Evolutionary conservation across 2,888 invertebrate species (phyloP), one percentile per base, ranked within the genome.

Genomic region (Hemaris fuciformis): DNA sequence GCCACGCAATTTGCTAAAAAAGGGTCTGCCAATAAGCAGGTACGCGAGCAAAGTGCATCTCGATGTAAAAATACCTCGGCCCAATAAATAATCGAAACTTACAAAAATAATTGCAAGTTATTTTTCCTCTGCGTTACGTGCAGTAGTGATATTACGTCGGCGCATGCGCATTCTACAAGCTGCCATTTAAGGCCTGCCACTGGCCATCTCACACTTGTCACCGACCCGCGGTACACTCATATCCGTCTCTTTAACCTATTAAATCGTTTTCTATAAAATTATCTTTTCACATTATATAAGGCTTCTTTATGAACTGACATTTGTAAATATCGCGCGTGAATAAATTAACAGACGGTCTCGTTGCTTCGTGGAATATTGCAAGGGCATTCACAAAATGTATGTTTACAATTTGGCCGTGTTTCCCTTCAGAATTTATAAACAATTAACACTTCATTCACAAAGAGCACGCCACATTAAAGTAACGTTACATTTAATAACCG

Each of bases 121-220:
- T 66, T 68, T 70, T 68, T 66, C 62, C 23, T 46, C 46, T 43
- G 45, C 59, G 59, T 66, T 66, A 62, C 62, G 66, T 64, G 57
- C 62, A 62, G 62, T 63, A 64, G 66, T 45, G 48, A 25, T 59
- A 59, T 59, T 56, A 59, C 66, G 68, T 78, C n/a, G 79, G 69
- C 72, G 71, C 65, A 62, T 64, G 75, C 72, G 75, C 88, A 89
- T 89, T 89, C 89, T 88, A 88, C 89, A 67, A 69, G 84, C 80
- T 86, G 66, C 89, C 85, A 64, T 73, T 71, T 86, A 87, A 71
- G 87, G 88, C 53, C 59, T 64, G 77, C 74, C 80, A 72, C 71
- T 64, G 64, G 59, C 66, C 72, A 70, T 66, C 73, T 62, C 57
- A 73, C 81, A 83, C 85, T 84, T 81, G 85, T 79, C 76, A 68